phyloP scores from a whole-genome alignment of 1,140 invertebrate species.

The Vollenhovia emeryi region DNA sequence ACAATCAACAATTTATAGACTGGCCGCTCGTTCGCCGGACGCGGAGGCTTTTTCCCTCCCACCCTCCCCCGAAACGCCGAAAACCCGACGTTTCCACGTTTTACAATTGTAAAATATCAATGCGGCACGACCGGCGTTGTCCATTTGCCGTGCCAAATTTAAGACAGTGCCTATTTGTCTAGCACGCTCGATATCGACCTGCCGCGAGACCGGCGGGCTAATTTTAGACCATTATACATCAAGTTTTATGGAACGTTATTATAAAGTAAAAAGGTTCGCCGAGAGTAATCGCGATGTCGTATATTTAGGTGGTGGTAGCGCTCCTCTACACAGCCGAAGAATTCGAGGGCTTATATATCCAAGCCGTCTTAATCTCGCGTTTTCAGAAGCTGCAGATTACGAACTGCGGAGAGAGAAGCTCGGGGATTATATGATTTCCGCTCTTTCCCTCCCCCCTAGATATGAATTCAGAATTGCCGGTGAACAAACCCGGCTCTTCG shows the following conservation, averaged over 20 bases:
- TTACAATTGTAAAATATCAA: conserved; percentile 28
- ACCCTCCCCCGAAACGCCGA: neutral
- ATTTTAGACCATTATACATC: conserved; percentile 25
- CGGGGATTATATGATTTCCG: neutral
- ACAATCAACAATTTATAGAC: conserved; percentile 40
- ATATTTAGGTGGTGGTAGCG: neutral
- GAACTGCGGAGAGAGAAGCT: neutral
- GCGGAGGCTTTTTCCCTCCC: neutral
- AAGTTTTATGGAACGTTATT: conserved; percentile 35
- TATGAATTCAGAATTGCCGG: neutral
- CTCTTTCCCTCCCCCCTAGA: neutral
- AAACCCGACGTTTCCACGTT: conserved; percentile 17
- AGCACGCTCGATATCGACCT: conserved; percentile 33
- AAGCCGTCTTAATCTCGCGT: neutral
- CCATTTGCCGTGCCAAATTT: conserved; percentile 25
- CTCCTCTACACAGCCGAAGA: neutral
- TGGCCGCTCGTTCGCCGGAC: neutral
- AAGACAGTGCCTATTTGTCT: conserved; percentile 13
- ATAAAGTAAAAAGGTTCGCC: conserved; percentile 27
- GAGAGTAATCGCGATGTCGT: neutral
- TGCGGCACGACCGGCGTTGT: neutral
- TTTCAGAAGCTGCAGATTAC: neutral
- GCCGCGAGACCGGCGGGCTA: neutral
- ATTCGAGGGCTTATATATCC: conserved; percentile 10
- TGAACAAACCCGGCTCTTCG: neutral